Conservation (phyloP, 2,113 vertebrate genomes). For the Piaya cayana region DNA sequence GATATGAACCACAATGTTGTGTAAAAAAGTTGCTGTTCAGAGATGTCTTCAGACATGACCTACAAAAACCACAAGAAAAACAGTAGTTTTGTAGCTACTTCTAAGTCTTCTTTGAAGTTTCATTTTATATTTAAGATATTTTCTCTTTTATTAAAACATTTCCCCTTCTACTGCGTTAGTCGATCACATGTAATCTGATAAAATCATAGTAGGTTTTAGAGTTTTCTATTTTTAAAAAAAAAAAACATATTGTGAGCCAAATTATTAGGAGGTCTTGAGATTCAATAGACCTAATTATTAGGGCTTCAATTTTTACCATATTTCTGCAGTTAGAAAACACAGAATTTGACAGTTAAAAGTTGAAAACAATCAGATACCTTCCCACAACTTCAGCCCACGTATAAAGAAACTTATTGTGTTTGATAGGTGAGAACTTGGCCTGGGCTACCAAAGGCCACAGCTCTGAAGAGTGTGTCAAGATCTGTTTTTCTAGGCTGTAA, state of each 20-base stretch:
- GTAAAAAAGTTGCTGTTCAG: background rate
- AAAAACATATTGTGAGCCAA: fast-evolving
- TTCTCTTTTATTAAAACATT: background rate
- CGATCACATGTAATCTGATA: background rate
- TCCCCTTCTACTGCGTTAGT: background rate
- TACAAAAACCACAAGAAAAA: background rate
- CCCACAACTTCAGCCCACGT: background rate
- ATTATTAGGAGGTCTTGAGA: background rate
- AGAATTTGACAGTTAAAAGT: background rate
- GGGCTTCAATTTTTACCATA: background rate
- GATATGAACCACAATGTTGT: background rate
- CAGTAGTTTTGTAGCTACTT: background rate
- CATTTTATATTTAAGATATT: background rate
- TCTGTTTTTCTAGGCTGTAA: background rate
- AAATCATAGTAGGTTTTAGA: background rate
- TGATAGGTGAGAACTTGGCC: background rate
- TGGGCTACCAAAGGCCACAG: background rate
- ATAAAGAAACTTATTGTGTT: background rate
- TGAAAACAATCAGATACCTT: background rate
- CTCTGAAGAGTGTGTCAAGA: background rate
- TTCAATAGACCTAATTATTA: background rate
- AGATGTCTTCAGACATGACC: background rate
- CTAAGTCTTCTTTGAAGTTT: background rate
- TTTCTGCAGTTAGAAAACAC: background rate
- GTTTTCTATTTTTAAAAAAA: background rate